phyloP scores from a whole-genome alignment of 2,113 vertebrate genomes.

The Circaetus gallicus region DNA sequence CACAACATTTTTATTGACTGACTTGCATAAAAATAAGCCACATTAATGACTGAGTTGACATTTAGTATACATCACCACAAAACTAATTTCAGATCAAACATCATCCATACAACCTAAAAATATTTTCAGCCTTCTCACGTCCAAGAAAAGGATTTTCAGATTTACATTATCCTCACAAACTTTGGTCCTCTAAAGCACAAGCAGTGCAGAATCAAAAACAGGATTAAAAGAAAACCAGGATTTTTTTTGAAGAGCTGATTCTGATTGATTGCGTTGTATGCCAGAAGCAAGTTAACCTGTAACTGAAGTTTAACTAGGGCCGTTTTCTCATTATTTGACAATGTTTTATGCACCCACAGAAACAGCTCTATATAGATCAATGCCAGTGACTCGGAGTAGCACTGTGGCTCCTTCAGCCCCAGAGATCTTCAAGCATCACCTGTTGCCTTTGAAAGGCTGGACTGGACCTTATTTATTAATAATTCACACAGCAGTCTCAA shows the following conservation, averaged over 20 bases:
- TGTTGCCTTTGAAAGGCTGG: conserved; percentile 8
- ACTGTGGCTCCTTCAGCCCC: neutral
- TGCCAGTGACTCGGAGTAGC: neutral
- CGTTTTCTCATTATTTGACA: neutral
- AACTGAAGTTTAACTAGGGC: conserved; percentile 33
- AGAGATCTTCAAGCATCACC: neutral
- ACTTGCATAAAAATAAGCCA: conserved; percentile 35
- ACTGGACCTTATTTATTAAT: neutral
- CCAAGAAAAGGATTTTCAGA: conserved; percentile 18
- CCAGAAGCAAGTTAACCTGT: conserved; percentile 47
- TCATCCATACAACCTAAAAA: neutral
- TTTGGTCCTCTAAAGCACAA: neutral
- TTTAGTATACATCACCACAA: neutral
- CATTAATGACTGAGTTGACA: conserved; percentile 23
- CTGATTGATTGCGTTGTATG: neutral
- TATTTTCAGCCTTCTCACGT: neutral
- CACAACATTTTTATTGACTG: conserved; percentile 6
- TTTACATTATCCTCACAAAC: conserved; percentile 2
- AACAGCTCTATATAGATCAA: neutral
- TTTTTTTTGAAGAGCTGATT: neutral
- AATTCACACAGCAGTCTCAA: conserved; percentile 1
- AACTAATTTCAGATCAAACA: conserved; percentile 45
- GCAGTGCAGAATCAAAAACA: neutral
- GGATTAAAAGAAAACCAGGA: conserved; percentile 14
- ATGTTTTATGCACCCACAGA: neutral